Percentiles rank a stretch among this genome's conserved stretches.
These are phyloP conservation scores for Acrocyrtus sp. DNA, from an alignment of 2,888 invertebrate species.

Conservation along the genomic window DNA sequence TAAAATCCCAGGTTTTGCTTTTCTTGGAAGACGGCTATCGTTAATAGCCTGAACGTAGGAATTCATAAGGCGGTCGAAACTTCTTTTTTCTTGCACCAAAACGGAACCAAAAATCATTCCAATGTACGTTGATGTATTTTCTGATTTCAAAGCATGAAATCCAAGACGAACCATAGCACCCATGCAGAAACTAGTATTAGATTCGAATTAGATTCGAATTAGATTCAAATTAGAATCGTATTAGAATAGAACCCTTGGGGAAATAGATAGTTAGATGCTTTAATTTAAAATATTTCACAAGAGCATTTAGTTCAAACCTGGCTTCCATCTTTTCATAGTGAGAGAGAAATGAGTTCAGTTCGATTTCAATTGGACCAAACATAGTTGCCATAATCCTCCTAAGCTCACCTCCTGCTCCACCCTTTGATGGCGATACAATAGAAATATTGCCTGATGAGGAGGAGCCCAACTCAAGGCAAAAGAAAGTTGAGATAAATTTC, in stretches of 20 bases:
- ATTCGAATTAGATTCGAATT: no score
- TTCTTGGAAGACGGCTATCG: conserved; percentile 78
- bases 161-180: conserved; percentile 91
- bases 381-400: conserved; percentile 88
- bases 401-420: conserved; percentile 73
- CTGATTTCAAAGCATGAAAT: conserved; percentile 91
- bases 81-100: conserved; percentile 86
- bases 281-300: conserved; percentile 21
- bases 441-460: conserved; percentile 49
- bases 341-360: conserved; percentile 85
- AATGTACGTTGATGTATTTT: conserved; percentile 86
- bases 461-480: conserved; percentile 56
- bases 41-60: conserved; percentile 82
- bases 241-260: not conserved
- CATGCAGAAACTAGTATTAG: conserved; percentile 82
- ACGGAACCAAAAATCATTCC: conserved; percentile 88
- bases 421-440: conserved; percentile 57
- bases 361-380: conserved; percentile 87
- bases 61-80: conserved; percentile 91
- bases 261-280: no score
- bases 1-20: conserved; percentile 88
- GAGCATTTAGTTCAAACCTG: conserved; percentile 71
- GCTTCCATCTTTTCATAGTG: conserved; percentile 89
- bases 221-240: no score
- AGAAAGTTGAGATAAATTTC: conserved; percentile 59